Evolutionary conservation across 2,888 invertebrate genomes (phyloP), one percentile per base, ranked within the genome.

Genomic region (Leucoma salicis): DNA sequence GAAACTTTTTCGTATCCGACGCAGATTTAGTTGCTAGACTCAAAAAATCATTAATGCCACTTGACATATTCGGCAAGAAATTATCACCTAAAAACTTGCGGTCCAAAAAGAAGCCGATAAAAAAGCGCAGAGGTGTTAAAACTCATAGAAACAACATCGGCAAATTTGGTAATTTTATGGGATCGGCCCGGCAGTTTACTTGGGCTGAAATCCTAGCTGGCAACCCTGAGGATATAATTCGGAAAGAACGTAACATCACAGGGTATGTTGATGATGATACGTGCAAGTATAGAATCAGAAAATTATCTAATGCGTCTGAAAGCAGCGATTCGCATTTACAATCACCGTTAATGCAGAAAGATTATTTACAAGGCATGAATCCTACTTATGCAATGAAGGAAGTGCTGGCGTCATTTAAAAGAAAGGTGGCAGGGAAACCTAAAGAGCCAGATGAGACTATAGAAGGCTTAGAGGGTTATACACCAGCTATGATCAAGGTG

Each of bases 361-460:
- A 79, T 69, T 92, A 78, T 57, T 71, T 92, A 35, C 71, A 79
- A 36, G 71, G 73, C n/a, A 55, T 91, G 41, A 92, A 92, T 62
- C 94, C 94, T 0, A 95, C 95, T 0, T 92, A 92, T 33, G 94
- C 94, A 0, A 95, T 95, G 95, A 83, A 92, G 49, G 92, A 92
- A 53, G 92, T 95, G 0, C 79, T 93, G 39, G 90, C 92, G 27
- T 91, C 87, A 63, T 92, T 92, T 59, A 91, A 91, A 56, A 93
- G 92, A 42, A 91, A 91, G 66, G 66, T 78, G 13, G 43, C 77
- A 0, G 81, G 82, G 0, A 80, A 78, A 67, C 35, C 41, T 3
- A 84, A 79, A 52, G 83, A 80, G 18, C 24, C 47, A 0, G 82
- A 81, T 40, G 79, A 79, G 6, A 27, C 36, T 6, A 44, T 53